These are phyloP conservation scores for Oryctolagus cuniculus DNA, from an alignment of 2,113 vertebrate genomes.

Conservation along the genomic window mOryCun1.1 NC_091442.1:108559001-108559500, in stretches of 20 bases:
- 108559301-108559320: neutral
- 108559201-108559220: neutral
- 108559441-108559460: too few relatives aligned
- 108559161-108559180: neutral
- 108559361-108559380: too few relatives aligned
- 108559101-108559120: neutral
- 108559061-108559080: neutral
- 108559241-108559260: neutral
- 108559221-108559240: neutral
- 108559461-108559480: too few relatives aligned
- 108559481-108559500: too few relatives aligned
- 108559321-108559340: too few relatives aligned
- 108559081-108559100: neutral
- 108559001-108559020: too few relatives aligned
- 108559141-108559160: neutral
- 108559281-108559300: slow-evolving; percentile 24
- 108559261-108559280: neutral
- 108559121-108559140: neutral
- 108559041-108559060: neutral
- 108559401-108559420: too few relatives aligned
- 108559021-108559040: neutral
- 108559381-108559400: too few relatives aligned
- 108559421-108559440: too few relatives aligned
- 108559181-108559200: neutral
- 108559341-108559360: too few relatives aligned